Evolutionary conservation across 2,113 vertebrate genomes (phyloP), one percentile per base, ranked within the genome.

Genomic region (Egretta garzetta): DNA sequence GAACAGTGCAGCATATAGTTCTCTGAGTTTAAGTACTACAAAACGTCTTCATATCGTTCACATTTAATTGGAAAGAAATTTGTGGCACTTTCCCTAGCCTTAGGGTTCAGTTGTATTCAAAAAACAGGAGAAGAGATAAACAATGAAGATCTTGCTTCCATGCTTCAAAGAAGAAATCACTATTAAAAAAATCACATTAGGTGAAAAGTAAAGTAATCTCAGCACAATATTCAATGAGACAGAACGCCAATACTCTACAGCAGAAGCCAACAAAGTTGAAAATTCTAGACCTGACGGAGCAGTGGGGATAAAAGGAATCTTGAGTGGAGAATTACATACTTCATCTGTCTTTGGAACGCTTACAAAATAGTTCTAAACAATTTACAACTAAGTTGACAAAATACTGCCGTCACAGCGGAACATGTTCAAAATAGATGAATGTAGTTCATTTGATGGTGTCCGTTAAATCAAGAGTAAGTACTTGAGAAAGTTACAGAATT

Each of bases 21-120:
- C 53, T 74, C 60, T 39, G 20, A 88, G 49, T 70, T 58, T 22
- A 94, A 68, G 33, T 66, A 81, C 30, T 63, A 79, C 4, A 64
- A 50, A 85, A 77, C 80, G 6, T 79, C 30, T 94, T 94, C 60
- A 60, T 24, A 62, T 23, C 22, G 73, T 79, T 96, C 62, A 72
- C 39, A 87, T 89, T 94, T 91, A 96, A 95, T 32, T 92, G 52
- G 35, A 86, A 95, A 93, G 43, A 88, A 74, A 94, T 49, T 79
- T 0, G 0, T 45, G 56, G 56, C 76, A 79, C 47, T 67, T 94
- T 73, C n/a, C 20, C 39, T 75, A 87, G 84, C 70, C 62, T 80
- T 75, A 93, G 73, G 58, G 62, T 53, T 89, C 22, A 91, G 52
- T 81, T 85, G 66, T 24, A 91, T 45, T 81, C 52, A 89, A 72